A percentile compares a stretch with the other conserved stretches of the same genome.
Conservation (phyloP, 2,113 vertebrate species). For the Protobothrops mucrosquamatus region DNA sequence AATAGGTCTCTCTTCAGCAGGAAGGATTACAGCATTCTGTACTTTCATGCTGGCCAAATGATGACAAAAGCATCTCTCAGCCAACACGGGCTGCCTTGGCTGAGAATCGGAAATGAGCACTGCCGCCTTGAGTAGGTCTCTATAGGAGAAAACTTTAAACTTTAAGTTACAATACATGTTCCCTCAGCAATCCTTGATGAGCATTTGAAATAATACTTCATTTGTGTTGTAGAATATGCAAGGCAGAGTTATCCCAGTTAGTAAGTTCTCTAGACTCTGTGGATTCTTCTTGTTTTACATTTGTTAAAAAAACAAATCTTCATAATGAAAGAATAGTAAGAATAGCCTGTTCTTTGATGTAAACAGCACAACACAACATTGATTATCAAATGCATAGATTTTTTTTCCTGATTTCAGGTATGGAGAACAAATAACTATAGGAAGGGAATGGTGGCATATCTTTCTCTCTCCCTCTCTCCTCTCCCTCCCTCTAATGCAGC, state of each 20-base stretch:
- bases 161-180: background rate
- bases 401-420: background rate
- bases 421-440: background rate
- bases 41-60: background rate
- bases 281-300: constrained; percentile 11
- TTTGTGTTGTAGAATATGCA: background rate
- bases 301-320: constrained; percentile 1
- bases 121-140: background rate
- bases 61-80: background rate
- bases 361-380: background rate
- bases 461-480: too few relatives aligned
- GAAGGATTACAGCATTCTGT: background rate
- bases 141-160: background rate
- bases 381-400: background rate
- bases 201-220: background rate
- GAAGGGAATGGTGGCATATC: background rate
- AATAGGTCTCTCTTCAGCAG: background rate
- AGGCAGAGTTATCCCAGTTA: background rate
- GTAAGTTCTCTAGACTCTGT: background rate
- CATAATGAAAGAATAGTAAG: background rate
- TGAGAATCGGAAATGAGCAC: background rate
- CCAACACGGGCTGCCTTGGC: background rate
- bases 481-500: background rate
- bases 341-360: background rate
- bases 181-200: background rate